These are phyloP conservation scores for Paramisgurnus dabryanus DNA, from an alignment of 2,113 vertebrate species.

Conservation along the genomic window DNA sequence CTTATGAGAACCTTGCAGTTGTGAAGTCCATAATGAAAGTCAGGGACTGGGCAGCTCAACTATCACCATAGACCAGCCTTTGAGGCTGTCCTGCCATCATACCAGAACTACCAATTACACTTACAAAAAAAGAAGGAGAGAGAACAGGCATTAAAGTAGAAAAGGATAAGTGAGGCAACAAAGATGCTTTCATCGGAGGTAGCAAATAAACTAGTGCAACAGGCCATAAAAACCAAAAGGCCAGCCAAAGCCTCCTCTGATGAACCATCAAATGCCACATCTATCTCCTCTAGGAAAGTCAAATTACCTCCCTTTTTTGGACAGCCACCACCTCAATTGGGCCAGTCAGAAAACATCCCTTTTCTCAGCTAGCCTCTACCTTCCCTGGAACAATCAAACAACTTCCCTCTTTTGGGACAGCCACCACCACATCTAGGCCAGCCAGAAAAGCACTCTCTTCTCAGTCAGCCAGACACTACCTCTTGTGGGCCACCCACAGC, in stretches of 20 bases:
- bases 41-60: conserved; percentile 36
- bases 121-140: neutral
- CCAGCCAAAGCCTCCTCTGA: neutral
- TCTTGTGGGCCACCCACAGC: too few relatives aligned
- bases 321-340: too few relatives aligned
- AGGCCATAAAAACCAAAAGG: neutral
- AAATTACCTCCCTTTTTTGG: too few relatives aligned
- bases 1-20: too few relatives aligned
- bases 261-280: neutral
- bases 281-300: too few relatives aligned
- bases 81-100: conserved; percentile 16
- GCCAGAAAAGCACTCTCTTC: too few relatives aligned
- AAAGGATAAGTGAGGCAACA: neutral
- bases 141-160: neutral
- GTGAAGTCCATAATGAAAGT: conserved; percentile 12
- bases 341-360: neutral
- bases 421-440: neutral
- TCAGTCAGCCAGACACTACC: too few relatives aligned
- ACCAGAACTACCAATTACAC: neutral
- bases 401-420: neutral
- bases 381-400: neutral
- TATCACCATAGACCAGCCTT: conserved; percentile 30
- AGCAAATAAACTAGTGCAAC: neutral
- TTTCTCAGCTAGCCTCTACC: neutral
- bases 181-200: neutral